Evolutionary conservation across 2,797 vertebrate species (phyloP), one percentile per base, ranked within the genome.

Genomic region (Esox lucius): DNA sequence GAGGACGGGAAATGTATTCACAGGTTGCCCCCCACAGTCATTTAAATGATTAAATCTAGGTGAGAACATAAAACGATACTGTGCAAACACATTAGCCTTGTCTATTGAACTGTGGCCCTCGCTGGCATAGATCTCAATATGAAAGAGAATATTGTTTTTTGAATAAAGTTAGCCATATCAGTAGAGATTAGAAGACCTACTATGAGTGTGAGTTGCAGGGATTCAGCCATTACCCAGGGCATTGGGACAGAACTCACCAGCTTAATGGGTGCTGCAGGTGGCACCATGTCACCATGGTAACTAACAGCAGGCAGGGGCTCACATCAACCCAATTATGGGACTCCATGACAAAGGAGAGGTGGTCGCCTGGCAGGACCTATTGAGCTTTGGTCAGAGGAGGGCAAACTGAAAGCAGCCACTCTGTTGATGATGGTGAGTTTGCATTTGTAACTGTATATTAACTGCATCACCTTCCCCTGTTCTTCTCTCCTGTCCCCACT

Each of bases 211-310:
- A 7, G 80, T 85, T 87, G 82, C 53, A 24, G 16, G 28, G 48
- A 24, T 56, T 49, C 8, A n/a, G 28, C 48, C 46, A 68, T 66
- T 74, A 76, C 78, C 71, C 78, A 68, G 79, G 81, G 77, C 79
- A 80, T 79, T 82, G 83, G 78, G 61, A 81, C 81, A 77, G 78
- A 83, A 88, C 91, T 88, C 88, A 81, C 77, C 77, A 75, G 86
- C 87, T 89, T 75, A 59, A 81, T 87, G 87, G 87, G 87, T 84
- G 81, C 87, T 78, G 85, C 85, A 78, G 86, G 87, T 82, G 83
- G 86, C 74, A 76, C 81, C 83, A 75, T 72, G 85, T 91, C 84
- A 72, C 88, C 84, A 90, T 91, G 86, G 89, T 88, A 90, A 92
- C 87, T 81, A 71, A 75, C 82, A 75, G 74, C 35, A 61, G 73